Percentiles rank a stretch among this genome's conserved stretches.
Conservation (phyloP, 2,113 vertebrate genomes). For the Centropus bengalensis region DNA sequence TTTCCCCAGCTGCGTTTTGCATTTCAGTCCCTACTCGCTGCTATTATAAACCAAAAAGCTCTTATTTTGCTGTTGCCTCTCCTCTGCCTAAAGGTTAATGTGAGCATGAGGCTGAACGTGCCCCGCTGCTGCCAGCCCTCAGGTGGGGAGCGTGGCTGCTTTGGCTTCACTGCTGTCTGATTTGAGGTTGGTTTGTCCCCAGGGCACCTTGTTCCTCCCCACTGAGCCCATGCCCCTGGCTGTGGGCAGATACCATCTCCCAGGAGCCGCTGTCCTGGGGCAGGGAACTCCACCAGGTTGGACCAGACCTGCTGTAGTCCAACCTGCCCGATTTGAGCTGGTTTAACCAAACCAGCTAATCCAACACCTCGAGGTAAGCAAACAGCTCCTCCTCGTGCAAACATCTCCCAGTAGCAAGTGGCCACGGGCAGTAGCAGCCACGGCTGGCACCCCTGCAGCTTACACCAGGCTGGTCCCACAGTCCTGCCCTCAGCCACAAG, state of each 20-base stretch:
- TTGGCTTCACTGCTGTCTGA: neutral
- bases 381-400: neutral
- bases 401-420: rapidly evolving
- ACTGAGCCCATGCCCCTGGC: neutral
- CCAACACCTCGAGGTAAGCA: neutral
- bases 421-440: rapidly evolving
- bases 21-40: rapidly evolving
- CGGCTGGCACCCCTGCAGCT: neutral
- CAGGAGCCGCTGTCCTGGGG: rapidly evolving
- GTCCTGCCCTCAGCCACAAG: neutral
- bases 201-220: neutral
- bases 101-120: rapidly evolving
- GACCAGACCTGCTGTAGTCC: neutral
- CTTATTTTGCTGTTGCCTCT: neutral
- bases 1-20: neutral
- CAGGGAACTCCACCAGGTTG: neutral
- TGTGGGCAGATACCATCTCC: neutral
- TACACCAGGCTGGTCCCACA: neutral
- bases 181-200: neutral
- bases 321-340: neutral
- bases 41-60: neutral
- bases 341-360: neutral
- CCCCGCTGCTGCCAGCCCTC: neutral
- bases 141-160: neutral
- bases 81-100: neutral